phyloP scores from a whole-genome alignment of 2,888 invertebrate species.

The Drosophila infuscata region DNA sequence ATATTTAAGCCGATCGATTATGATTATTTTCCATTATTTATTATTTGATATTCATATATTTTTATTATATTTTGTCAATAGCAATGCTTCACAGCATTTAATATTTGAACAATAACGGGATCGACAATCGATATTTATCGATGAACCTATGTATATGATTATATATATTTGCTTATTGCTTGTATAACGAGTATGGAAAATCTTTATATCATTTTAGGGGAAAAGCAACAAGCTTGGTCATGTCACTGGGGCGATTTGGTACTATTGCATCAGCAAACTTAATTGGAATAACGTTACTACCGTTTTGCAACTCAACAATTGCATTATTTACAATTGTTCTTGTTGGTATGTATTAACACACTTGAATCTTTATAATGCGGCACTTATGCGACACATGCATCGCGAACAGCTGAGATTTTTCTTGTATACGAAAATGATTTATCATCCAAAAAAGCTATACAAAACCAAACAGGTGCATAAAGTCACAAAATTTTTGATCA shows the following conservation, averaged over 20 bases:
- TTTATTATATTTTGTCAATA: neutral
- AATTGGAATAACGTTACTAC: conserved; percentile 73
- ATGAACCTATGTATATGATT: neutral
- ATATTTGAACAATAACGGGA: neutral
- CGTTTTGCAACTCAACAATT: conserved; percentile 73
- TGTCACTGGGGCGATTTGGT: conserved; percentile 78
- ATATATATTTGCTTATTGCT: neutral
- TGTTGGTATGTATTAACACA: conserved; percentile 54
- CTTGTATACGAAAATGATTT: neutral
- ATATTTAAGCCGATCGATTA: neutral
- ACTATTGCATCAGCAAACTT: conserved; percentile 77
- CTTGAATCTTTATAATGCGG: neutral
- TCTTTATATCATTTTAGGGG: conserved; percentile 57
- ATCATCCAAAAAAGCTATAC: neutral
- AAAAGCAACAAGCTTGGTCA: conserved; percentile 77
- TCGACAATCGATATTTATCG: neutral
- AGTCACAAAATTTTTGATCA: neutral
- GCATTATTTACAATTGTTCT: conserved; percentile 71
- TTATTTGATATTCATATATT: neutral
- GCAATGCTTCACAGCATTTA: neutral
- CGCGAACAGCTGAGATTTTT: neutral
- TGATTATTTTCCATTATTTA: neutral
- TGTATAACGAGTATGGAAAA: neutral
- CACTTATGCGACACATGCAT: neutral
- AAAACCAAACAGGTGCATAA: neutral